These are phyloP conservation scores for Eupithecia dodoneata DNA, from an alignment of 2,888 invertebrate genomes.

Conservation along the genomic window DNA sequence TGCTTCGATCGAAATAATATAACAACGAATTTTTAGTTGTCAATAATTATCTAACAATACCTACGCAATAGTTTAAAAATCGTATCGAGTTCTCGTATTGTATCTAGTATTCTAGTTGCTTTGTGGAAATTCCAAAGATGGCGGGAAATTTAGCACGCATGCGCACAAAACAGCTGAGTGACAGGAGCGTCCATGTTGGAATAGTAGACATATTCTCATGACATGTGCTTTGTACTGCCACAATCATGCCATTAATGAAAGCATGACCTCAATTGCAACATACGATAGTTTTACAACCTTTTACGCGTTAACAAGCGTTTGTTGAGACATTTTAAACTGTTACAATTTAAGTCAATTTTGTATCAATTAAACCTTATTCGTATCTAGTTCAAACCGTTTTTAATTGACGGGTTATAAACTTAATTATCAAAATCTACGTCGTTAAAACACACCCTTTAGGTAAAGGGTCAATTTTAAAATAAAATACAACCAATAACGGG, in stretches of 20 bases:
- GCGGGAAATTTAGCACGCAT: slow-evolving; percentile 76
- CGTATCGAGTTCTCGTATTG: not conserved
- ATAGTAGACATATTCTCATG: slow-evolving; percentile 43
- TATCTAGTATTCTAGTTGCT: slow-evolving; percentile 8
- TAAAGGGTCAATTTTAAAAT: not conserved
- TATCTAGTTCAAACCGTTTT: not conserved
- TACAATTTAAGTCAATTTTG: not conserved
- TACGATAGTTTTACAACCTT: slow-evolving; percentile 23
- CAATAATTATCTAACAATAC: no score
- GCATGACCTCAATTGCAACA: slow-evolving; percentile 42
- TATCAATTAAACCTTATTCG: not conserved
- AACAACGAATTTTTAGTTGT: not conserved
- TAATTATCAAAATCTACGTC: not conserved
- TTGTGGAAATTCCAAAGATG: slow-evolving; percentile 63
- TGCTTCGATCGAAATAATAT: not conserved
- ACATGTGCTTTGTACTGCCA: slow-evolving; percentile 45
- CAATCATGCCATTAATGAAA: slow-evolving; percentile 45
- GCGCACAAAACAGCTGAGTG: slow-evolving; percentile 77
- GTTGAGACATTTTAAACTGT: not conserved
- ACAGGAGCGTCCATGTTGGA: slow-evolving; percentile 69
- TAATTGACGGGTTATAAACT: not conserved
- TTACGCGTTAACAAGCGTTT: slow-evolving; percentile 9
- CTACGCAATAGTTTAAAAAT: not conserved
- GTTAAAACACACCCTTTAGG: not conserved
- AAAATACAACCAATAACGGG: not conserved